These are phyloP conservation scores for Machimus rusticus DNA, from an alignment of 2,888 invertebrate genomes.

Conservation along the genomic window DNA sequence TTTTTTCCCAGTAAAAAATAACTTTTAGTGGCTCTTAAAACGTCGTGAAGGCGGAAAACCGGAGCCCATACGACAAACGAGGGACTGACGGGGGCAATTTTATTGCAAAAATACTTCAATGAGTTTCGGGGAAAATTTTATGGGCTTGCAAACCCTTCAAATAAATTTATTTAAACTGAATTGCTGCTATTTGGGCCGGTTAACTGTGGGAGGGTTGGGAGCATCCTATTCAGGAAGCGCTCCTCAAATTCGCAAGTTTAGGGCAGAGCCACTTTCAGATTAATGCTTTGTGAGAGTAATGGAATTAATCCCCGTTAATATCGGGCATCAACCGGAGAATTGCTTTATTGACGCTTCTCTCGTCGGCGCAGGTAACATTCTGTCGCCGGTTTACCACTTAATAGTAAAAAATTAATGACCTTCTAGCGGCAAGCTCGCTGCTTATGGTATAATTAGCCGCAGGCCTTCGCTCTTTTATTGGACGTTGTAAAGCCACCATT, in stretches of 20 bases:
- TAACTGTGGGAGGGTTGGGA: background rate
- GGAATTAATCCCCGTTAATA: slow-evolving; percentile 23
- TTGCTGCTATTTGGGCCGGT: slow-evolving; percentile 17
- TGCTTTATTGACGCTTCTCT: slow-evolving; percentile 17
- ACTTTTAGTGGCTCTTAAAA: slow-evolving; percentile 34
- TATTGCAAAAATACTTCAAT: slow-evolving; percentile 32
- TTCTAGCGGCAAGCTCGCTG: background rate
- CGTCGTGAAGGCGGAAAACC: background rate
- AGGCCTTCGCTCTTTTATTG: background rate
- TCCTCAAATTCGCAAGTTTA: background rate
- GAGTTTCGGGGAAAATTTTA: slow-evolving; percentile 1
- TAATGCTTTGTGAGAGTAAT: slow-evolving; percentile 10
- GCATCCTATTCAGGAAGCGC: background rate
- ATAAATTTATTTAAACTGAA: slow-evolving; percentile 36
- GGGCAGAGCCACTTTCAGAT: background rate
- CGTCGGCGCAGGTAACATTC: background rate
- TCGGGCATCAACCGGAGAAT: background rate
- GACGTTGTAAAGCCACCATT: background rate
- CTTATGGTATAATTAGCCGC: background rate
- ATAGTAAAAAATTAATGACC: slow-evolving; percentile 25
- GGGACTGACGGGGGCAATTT: background rate
- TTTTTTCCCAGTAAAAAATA: slow-evolving; percentile 44
- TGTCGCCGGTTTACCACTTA: slow-evolving; percentile 11
- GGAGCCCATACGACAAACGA: background rate
- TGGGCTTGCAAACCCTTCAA: slow-evolving; percentile 9